Base-by-base conservation (phyloP, 2,888 invertebrate genomes). In the Aricia artaxerxes region DNA sequence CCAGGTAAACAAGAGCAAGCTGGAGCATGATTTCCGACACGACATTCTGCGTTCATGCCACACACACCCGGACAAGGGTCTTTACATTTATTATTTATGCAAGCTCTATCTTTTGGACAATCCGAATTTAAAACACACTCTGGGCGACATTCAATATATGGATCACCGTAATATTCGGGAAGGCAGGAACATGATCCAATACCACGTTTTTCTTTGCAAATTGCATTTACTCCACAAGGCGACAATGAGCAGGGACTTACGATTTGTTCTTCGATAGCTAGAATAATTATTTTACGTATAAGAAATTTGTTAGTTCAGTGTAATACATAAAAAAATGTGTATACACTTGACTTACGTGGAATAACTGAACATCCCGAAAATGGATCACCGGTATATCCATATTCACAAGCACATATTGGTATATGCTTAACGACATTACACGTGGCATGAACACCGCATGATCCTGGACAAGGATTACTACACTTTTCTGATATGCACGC, bases 61-160 rank as follows among this genome's bases (percentile, higher is more conserved):
- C 98, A 98, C 57, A 97, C 96, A 83, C 97, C 97, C 49, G 96
- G 95, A 86, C 98, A 98, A 35, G 98, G 98, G 92, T 98, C 96
- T 85, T 95, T 95, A 88, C 98, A 98, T 94, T 97, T 97, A 90
- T 97, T 97, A 87, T 97, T 97, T 78, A 97, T 95, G 87, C 98
- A 98, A 44, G 98, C 96, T 90, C 95, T 96, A 83, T 96, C 95
- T 86, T 95, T 95, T 6, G 96, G 95, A 90, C 98, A 98, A 86
- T 98, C 98, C 9, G 97, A 96, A 89, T 98, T 98, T 84, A 97
- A 95, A n/a, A 97, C 96, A 89, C 98, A 98, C 95, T 98, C 98
- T 44, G 98, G 98, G 87, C 97, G 95, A 89, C 98, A 98, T 86
- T 97, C 97, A 73, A 97, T 94, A 86, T 98, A 97, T 1, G 98